These are phyloP conservation scores for Ceratina japonica DNA, from an alignment of 1,140 invertebrate species.

Conservation along the genomic window DNA sequence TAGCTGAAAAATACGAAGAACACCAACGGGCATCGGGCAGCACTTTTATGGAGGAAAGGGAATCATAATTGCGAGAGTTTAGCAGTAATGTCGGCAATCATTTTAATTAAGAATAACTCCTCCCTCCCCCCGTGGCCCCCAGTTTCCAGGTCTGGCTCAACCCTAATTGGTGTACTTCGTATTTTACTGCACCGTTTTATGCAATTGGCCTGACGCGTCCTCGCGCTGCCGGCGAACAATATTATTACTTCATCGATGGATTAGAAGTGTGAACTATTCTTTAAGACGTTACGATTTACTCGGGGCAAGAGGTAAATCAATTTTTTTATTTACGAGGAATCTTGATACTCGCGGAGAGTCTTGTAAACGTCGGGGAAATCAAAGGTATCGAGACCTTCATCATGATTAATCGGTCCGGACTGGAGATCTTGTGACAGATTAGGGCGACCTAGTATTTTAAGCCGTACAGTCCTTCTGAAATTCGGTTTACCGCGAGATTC, in stretches of 20 bases:
- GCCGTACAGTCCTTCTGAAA: neutral
- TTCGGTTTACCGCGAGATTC: neutral
- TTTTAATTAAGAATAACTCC: constrained; percentile 75
- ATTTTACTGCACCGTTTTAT: constrained; percentile 57
- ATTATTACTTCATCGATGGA: neutral
- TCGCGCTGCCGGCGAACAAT: neutral
- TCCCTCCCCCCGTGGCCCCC: constrained; percentile 1
- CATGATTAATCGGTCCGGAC: too few relatives aligned
- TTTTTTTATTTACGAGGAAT: neutral
- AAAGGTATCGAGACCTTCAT: too few relatives aligned
- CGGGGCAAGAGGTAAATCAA: neutral
- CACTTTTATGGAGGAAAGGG: constrained; percentile 69
- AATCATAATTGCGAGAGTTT: constrained; percentile 76
- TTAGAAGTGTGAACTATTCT: neutral
- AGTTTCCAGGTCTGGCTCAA: constrained; percentile 21
- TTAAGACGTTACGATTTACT: too few relatives aligned
- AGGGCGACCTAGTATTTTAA: too few relatives aligned
- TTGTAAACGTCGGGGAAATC: too few relatives aligned
- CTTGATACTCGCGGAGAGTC: too few relatives aligned
- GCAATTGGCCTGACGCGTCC: constrained; percentile 35
- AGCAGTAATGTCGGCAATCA: constrained; percentile 75
- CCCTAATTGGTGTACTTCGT: constrained; percentile 55
- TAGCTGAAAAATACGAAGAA: constrained; percentile 73
- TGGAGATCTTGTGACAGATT: too few relatives aligned
- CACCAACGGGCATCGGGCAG: constrained; percentile 69